Conservation (phyloP, 2,113 vertebrate genomes). For the Tilapia sparmanii region DNA sequence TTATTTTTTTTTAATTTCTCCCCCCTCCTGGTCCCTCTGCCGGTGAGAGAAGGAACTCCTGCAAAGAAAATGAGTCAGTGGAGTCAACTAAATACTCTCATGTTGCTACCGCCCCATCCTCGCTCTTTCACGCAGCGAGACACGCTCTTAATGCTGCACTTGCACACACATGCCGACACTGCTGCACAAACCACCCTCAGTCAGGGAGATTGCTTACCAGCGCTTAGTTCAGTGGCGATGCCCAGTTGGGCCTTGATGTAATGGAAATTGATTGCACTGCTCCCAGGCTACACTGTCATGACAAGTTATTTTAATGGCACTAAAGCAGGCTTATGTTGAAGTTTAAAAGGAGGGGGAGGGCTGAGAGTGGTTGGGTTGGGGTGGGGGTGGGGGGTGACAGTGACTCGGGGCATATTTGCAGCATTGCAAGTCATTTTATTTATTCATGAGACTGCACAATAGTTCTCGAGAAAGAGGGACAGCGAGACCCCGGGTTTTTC, state of each 20-base stretch:
- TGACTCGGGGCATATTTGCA: conserved; percentile 37
- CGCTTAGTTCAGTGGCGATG: conserved; percentile 40
- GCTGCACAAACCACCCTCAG: conserved; percentile 7
- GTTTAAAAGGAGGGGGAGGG: conserved; percentile 33
- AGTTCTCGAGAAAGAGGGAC: neutral
- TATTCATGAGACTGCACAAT: conserved; percentile 37
- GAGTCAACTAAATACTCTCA: neutral
- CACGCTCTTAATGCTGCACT: neutral
- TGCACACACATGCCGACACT: neutral
- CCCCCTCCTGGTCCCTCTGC: neutral
- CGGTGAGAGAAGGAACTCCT: neutral
- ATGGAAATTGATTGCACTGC: conserved; percentile 70
- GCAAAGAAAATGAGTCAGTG: neutral
- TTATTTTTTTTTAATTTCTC: neutral
- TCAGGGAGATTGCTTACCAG: conserved; percentile 54
- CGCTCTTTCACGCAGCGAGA: neutral
- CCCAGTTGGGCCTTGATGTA: conserved; percentile 58
- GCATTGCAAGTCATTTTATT: conserved; percentile 20
- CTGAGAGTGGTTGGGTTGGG: neutral
- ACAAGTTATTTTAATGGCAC: conserved; percentile 63
- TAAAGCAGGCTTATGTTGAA: conserved; percentile 53
- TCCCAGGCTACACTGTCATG: conserved; percentile 57
- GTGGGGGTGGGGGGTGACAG: neutral
- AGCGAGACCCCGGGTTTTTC: neutral
- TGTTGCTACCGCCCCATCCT: neutral